These are phyloP conservation scores for Falco berigora DNA, from an alignment of 2,797 vertebrate species.

Conservation along the genomic window DNA sequence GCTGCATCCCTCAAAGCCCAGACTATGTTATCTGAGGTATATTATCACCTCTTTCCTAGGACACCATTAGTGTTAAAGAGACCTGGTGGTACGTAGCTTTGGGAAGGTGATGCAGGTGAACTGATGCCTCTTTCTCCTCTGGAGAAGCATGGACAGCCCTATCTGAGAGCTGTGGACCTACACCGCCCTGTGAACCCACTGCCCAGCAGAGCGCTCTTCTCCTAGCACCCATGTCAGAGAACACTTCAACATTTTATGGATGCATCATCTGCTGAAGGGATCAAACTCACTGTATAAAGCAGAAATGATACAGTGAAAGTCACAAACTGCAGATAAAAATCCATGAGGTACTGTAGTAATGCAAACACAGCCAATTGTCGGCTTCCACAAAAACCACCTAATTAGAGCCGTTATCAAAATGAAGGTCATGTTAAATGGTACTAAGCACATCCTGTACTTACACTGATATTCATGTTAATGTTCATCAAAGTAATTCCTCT, in stretches of 20 bases:
- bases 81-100: not conserved
- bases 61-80: not conserved
- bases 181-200: not conserved
- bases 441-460: constrained; percentile 50
- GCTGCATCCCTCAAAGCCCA: not conserved
- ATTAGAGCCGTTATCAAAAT: constrained; percentile 57
- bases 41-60: not conserved
- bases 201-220: not conserved
- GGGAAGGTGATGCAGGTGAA: not conserved
- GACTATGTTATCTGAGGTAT: not conserved
- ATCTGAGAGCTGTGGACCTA: not conserved
- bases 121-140: not conserved
- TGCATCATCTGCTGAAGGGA: not conserved
- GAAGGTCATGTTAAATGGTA: constrained; percentile 62
- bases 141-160: not conserved
- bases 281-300: not conserved
- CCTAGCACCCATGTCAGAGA: not conserved
- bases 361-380: not conserved
- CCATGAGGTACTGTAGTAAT: not conserved
- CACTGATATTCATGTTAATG: constrained; percentile 59
- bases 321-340: not conserved
- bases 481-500: constrained; percentile 65
- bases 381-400: constrained; percentile 7
- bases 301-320: not conserved
- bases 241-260: not conserved